Evolutionary conservation across 2,113 vertebrate genomes (phyloP).

Genomic region (Piprites chloris): DNA sequence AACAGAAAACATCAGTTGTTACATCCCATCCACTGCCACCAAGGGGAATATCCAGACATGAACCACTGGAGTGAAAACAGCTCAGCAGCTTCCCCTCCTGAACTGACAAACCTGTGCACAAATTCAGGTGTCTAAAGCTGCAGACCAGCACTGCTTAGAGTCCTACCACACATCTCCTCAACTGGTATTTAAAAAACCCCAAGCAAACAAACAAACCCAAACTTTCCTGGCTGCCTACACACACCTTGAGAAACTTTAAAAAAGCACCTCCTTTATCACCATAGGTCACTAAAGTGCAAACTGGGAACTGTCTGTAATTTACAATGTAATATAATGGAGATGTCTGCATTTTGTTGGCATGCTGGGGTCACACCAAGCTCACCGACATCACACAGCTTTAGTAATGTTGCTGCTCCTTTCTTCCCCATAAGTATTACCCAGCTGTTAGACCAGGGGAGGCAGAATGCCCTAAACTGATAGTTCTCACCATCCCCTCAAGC

Average conservation of each 20-base stretch:
- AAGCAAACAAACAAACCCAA: not conserved
- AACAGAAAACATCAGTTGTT: constrained; percentile 18
- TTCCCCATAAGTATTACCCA: not conserved
- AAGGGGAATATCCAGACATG: accelerated
- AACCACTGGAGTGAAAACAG: not conserved
- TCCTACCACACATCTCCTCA: not conserved
- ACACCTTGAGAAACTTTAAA: not conserved
- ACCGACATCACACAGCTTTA: not conserved
- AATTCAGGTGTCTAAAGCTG: not conserved
- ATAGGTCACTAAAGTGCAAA: not conserved
- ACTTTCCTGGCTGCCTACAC: not conserved
- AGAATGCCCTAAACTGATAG: not conserved
- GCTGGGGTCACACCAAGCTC: not conserved
- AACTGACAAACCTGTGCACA: not conserved
- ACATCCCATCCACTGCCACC: accelerated
- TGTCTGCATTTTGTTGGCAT: not conserved
- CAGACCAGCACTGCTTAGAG: not conserved
- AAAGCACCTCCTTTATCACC: not conserved
- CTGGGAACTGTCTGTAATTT: not conserved
- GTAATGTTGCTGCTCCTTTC: not conserved
- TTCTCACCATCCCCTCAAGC: not conserved
- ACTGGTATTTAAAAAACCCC: not conserved
- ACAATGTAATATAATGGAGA: not conserved
- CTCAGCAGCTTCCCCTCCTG: not conserved
- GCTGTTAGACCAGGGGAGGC: not conserved